Percentiles rank a stretch among this genome's conserved stretches.
Evolutionary conservation across 2,113 vertebrate genomes (phyloP).

Genomic region (Myotis lucifugus): DNA sequence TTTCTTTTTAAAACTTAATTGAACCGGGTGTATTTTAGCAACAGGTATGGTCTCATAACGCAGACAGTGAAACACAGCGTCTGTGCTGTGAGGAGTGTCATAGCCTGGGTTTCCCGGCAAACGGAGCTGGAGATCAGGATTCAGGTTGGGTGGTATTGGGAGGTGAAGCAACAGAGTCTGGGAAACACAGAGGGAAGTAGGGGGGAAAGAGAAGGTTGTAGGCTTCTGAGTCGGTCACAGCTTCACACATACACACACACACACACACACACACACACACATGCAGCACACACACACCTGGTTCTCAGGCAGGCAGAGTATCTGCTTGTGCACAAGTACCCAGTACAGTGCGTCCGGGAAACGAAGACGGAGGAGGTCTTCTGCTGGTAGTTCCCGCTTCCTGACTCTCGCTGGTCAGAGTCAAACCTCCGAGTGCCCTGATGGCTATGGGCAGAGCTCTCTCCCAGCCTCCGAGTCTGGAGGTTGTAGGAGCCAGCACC

Average conservation of each 20-base stretch:
- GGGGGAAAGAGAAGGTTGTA: neutral
- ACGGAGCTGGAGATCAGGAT: neutral
- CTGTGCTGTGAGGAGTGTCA: neutral
- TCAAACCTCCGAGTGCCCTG: neutral
- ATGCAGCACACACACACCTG: neutral
- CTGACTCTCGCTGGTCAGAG: neutral
- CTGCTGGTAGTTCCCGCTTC: neutral
- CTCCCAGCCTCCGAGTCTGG: neutral
- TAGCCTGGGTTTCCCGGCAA: neutral
- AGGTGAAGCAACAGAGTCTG: neutral
- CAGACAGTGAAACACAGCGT: neutral
- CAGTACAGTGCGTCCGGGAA: neutral
- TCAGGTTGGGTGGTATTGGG: neutral
- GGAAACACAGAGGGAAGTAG: neutral
- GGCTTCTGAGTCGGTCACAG: neutral
- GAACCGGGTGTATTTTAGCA: conserved; percentile 32
- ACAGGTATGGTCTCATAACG: neutral
- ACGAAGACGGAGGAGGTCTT: neutral
- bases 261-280: neutral
- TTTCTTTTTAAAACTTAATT: neutral
- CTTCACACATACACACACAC: neutral
- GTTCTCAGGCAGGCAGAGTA: neutral
- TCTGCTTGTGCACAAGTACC: neutral
- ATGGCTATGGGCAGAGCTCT: neutral
- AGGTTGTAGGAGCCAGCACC: neutral